Evolutionary conservation across 2,797 vertebrate species (phyloP).

Genomic region (Masticophis lateralis): DNA sequence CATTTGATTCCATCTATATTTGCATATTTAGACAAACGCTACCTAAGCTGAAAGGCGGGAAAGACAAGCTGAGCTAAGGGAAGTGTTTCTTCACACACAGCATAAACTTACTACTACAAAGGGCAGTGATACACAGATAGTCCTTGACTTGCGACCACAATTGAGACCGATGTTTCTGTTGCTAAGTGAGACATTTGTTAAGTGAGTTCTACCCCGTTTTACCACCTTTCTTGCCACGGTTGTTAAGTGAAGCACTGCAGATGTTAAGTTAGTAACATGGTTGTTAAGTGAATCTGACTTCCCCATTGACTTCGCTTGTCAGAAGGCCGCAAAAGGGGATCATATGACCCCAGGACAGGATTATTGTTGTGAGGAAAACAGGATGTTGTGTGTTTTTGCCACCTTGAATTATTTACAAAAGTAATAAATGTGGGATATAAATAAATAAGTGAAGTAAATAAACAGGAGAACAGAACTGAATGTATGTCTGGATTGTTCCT

Average conservation of each 20-base stretch:
- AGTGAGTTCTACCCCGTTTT: too few species aligned
- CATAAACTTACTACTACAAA: background rate
- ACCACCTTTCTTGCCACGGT: too few species aligned
- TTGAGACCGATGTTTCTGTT: too few species aligned
- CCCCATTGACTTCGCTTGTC: too few species aligned
- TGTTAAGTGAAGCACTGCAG: too few species aligned
- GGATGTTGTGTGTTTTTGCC: background rate
- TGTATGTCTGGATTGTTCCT: background rate
- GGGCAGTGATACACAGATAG: background rate
- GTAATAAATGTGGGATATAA: background rate
- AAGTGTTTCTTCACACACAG: background rate
- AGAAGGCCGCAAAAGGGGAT: too few species aligned
- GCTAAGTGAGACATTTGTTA: too few species aligned
- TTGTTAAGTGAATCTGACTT: too few species aligned
- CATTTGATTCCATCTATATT: background rate
- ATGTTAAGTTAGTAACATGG: too few species aligned
- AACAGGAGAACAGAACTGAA: background rate
- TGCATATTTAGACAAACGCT: slow-evolving; percentile 1
- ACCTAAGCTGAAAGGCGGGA: background rate
- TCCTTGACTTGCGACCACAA: too few species aligned
- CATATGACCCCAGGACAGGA: background rate
- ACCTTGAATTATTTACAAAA: background rate
- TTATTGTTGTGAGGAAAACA: background rate
- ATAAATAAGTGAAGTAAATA: background rate
- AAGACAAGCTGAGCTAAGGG: background rate